phyloP scores from a whole-genome alignment of 2,888 invertebrate genomes.

The Silvanus unidentatus region DNA sequence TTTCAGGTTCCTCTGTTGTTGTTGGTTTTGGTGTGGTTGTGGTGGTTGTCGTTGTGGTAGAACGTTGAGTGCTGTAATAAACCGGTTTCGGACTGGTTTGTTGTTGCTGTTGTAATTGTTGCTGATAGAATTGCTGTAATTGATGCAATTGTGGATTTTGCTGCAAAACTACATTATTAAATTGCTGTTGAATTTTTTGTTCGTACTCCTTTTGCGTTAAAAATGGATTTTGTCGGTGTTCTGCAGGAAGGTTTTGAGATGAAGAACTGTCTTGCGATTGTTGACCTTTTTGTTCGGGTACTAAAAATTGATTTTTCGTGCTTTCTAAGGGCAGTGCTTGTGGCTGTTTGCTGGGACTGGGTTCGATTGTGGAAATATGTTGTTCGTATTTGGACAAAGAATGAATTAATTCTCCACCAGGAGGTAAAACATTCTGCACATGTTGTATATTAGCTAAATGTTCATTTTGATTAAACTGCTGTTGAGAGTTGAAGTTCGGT shows the following conservation, averaged over 20 bases:
- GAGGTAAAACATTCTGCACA: conserved; percentile 48
- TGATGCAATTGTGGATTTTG: conserved; percentile 15
- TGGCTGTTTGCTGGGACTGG: conserved; percentile 15
- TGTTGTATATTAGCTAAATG: conserved; percentile 30
- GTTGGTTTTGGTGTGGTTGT: conserved; percentile 50
- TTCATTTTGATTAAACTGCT: conserved; percentile 16
- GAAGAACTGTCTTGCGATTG: conserved; percentile 7
- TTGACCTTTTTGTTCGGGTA: conserved; percentile 11
- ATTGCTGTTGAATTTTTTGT: conserved; percentile 33
- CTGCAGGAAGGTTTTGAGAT: conserved; percentile 6
- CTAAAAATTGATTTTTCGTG: conserved; percentile 16
- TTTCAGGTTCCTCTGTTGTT: conserved; percentile 46
- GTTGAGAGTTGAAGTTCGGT: conserved; percentile 24
- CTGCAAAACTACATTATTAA: conserved; percentile 17
- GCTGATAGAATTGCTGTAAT: conserved; percentile 34
- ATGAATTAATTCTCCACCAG: conserved; percentile 68
- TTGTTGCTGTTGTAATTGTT: conserved; percentile 38
- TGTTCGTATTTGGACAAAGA: conserved; percentile 76
- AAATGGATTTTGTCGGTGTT: conserved; percentile 4
- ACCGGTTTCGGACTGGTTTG: conserved; percentile 3
- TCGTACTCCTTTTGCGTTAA: conserved; percentile 31
- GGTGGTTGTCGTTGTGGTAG: conserved; percentile 2
- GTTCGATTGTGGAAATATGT: conserved; percentile 58
- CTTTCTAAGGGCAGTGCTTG: conserved; percentile 15
- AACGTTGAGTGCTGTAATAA: conserved; percentile 8